Evolutionary conservation across 2,888 invertebrate genomes (phyloP).

Genomic region (Archips xylosteana): DNA sequence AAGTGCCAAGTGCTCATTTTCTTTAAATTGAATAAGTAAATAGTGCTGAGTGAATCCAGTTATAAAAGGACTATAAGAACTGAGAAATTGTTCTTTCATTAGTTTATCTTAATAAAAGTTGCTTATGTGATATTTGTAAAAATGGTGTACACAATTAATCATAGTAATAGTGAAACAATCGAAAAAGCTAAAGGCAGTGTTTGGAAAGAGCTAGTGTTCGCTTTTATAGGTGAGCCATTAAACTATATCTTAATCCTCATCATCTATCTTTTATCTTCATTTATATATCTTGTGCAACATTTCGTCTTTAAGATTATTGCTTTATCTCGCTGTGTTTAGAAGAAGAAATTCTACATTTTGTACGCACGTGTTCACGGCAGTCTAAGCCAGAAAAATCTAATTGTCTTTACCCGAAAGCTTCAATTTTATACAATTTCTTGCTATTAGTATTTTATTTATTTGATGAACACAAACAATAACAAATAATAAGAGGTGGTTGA

Average conservation of each 20-base stretch:
- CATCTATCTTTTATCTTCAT: too few species aligned
- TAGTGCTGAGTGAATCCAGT: constrained; percentile 21
- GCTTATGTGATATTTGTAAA: constrained; percentile 39
- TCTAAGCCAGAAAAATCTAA: too few species aligned
- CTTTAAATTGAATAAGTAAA: constrained; percentile 17
- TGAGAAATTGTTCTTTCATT: constrained; percentile 17
- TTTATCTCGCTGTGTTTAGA: too few species aligned
- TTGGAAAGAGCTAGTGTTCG: constrained; percentile 57
- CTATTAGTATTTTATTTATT: too few species aligned
- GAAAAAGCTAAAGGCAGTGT: constrained; percentile 46
- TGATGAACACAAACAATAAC: too few species aligned
- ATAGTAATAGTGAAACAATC: constrained; percentile 43
- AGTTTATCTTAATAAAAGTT: constrained; percentile 7
- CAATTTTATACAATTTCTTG: too few species aligned
- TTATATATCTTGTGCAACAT: neutral
- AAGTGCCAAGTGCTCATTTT: neutral
- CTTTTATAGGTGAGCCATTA: constrained; percentile 59
- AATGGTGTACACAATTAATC: constrained; percentile 62
- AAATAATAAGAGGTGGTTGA: too few species aligned
- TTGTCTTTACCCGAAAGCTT: too few species aligned
- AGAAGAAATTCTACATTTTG: too few species aligned
- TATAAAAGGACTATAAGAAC: constrained; percentile 25
- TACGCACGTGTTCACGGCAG: too few species aligned
- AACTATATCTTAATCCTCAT: neutral
- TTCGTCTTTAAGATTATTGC: neutral